Evolutionary conservation across 2,888 invertebrate species (phyloP).

Genomic region (Aphodius granarius): DNA sequence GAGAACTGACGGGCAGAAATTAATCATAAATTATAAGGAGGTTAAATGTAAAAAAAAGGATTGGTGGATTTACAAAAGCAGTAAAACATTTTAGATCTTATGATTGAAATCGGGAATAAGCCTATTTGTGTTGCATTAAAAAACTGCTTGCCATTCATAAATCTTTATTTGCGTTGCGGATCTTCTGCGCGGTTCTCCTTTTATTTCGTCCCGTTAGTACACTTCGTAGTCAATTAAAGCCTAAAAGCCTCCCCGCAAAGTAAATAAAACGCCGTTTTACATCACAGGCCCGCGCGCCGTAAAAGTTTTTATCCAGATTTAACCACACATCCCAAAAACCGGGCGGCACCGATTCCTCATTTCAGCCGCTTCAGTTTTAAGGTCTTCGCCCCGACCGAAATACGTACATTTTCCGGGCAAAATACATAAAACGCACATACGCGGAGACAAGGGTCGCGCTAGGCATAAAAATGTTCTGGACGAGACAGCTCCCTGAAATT

Average conservation of each 20-base stretch:
- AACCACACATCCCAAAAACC: background rate
- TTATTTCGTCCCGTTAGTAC: background rate
- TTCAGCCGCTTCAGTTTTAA: background rate
- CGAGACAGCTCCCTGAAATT: background rate
- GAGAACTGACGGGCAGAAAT: background rate
- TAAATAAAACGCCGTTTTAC: background rate
- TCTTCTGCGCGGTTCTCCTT: background rate
- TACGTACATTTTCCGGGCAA: constrained; percentile 7
- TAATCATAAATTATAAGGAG: background rate
- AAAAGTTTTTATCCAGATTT: background rate
- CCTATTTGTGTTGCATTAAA: background rate
- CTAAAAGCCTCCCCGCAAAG: background rate
- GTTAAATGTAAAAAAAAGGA: background rate
- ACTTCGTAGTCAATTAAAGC: background rate
- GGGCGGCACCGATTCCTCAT: background rate
- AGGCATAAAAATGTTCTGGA: constrained; percentile 2
- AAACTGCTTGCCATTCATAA: background rate
- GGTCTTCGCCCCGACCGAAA: background rate
- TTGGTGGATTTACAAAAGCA: background rate
- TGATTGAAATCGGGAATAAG: background rate
- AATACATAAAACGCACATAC: constrained; percentile 11
- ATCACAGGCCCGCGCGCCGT: background rate
- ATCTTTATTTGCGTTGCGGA: background rate
- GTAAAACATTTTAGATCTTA: background rate
- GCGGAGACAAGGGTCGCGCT: constrained; percentile 8